Base-by-base conservation (phyloP, 2,113 vertebrate species). In the Aspiorhynchus laticeps region DNA sequence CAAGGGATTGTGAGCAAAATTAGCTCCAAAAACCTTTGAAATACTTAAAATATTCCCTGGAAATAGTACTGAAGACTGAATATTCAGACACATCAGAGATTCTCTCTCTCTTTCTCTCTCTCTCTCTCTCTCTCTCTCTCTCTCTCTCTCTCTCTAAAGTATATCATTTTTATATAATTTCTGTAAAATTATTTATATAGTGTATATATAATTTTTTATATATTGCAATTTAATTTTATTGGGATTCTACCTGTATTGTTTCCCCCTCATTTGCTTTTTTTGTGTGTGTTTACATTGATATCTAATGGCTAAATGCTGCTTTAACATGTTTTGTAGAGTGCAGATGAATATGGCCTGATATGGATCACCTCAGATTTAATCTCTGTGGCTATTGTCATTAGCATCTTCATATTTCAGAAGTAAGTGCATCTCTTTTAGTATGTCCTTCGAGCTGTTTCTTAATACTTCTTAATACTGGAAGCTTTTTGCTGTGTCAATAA, bases 351-450 rank as follows among this genome's bases (percentile, higher is more conserved):
- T 93, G 91, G 90, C 89, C 94, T 98, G 82, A 96, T 98, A 93
- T 99, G 98, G 98, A 97, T 99, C 88, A 92, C 96, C 0, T 96
- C 97, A 7, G 97, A 99, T 94, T 93, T 99, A 28, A 92, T 98
- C 92, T 99, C 98, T 83, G 93, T 98, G 90, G 93, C 94, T 78
- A 24, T 97, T 79, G 95, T 98, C 91, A 83, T 96, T 24, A 96
- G 95, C 91, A 95, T 99, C 91, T 99, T 99, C 94, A 92, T 96
- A 91, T 95, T 97, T 88, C 97, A 99, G 93, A 99, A 98, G 98
- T 99, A 96, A 98, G 97, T 97, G 87, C 38, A 33, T 43, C 48
- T 85, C n/a, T 41, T 17, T 74, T 41, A 24, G 10, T 10, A 41
- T n/a, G 21, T 41, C 36, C 36, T 74, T 73, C 10, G 2, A 38